Evolutionary conservation across 64 coral and sea anemone genomes (phyloP).

Genomic region (Montipora sp.): DNA sequence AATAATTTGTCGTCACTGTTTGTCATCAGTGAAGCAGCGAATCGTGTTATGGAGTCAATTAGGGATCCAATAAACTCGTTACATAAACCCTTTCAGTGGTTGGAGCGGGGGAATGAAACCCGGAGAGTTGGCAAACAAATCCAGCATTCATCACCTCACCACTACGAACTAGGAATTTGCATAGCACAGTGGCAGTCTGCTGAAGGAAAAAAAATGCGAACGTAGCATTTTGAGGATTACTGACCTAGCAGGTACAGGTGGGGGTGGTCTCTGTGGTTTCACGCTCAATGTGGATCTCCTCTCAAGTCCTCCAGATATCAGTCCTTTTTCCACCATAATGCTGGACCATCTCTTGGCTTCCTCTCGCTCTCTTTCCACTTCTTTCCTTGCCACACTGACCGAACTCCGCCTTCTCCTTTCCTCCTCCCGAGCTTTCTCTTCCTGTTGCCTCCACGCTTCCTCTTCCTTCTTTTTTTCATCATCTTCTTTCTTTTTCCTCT

Average conservation of each 20-base stretch:
- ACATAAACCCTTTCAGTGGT: no score
- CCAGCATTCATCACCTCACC: no score
- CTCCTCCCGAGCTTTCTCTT: constrained; percentile 84
- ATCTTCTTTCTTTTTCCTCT: constrained; percentile 79
- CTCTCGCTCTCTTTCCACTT: constrained; percentile 83
- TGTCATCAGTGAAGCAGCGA: no score
- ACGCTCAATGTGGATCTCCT: constrained; percentile 7
- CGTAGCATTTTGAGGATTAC: background rate
- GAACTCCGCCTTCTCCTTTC: constrained; percentile 88
- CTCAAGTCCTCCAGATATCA: background rate
- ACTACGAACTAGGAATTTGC: no score
- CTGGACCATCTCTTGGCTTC: constrained; percentile 52
- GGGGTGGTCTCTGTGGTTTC: constrained; percentile 71
- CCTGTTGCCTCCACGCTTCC: constrained; percentile 86
- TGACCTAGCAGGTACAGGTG: constrained; percentile 75
- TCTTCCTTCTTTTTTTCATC: constrained; percentile 83
- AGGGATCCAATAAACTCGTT: no score
- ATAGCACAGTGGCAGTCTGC: background rate
- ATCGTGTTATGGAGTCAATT: no score
- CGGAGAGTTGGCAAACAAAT: no score
- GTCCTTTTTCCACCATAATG: background rate
- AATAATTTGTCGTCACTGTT: no score
- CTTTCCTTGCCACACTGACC: constrained; percentile 83
- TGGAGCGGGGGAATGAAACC: no score
- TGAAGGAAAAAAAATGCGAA: background rate